phyloP scores from a whole-genome alignment of 2,797 vertebrate genomes.

The Spondyliosoma cantharus region DNA sequence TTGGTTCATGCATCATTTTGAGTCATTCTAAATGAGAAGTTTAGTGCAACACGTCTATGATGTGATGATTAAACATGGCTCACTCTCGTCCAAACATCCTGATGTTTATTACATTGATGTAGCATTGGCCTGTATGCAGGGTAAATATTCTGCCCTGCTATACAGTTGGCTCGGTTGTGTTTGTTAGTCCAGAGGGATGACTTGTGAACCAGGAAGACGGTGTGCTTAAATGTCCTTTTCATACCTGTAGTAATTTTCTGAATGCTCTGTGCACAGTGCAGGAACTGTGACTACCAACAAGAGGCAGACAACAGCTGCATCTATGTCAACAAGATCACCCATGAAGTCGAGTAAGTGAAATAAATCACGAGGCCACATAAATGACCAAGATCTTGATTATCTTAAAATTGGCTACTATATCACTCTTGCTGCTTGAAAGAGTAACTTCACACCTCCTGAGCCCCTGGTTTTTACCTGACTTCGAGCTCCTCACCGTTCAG shows the following conservation, averaged over 20 bases:
- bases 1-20: too few species aligned
- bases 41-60: neutral
- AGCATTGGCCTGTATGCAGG: neutral
- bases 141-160: neutral
- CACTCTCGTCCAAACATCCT: neutral
- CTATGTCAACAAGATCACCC: conserved; percentile 97
- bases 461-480: neutral
- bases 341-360: conserved; percentile 95
- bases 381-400: neutral
- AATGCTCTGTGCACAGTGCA: conserved; percentile 83
- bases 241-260: neutral
- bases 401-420: neutral
- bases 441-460: neutral
- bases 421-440: neutral
- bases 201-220: neutral
- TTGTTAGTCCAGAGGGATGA: neutral
- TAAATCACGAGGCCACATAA: neutral
- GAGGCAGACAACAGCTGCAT: conserved; percentile 98
- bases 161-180: too few species aligned
- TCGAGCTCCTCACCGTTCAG: neutral
- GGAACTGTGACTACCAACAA: conserved; percentile 97
- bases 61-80: neutral
- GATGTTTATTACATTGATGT: neutral
- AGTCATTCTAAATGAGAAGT: neutral
- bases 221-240: neutral